phyloP scores from a whole-genome alignment of 2,888 invertebrate species.

The Tenthredo notha region DNA sequence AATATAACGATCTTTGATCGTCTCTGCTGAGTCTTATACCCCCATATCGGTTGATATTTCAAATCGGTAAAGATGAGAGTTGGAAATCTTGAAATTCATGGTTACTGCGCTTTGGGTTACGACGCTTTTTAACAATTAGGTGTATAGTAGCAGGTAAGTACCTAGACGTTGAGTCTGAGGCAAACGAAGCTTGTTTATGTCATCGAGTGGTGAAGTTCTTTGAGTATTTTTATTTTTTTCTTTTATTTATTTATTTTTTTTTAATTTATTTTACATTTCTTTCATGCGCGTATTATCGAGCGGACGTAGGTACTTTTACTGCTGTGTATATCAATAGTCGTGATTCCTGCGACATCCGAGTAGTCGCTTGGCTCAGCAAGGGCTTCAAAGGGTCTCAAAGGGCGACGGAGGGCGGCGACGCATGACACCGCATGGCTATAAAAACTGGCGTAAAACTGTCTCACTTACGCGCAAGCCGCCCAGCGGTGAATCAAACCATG shows the following conservation, averaged over 20 bases:
- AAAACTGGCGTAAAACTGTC: conserved; percentile 53
- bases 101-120: neutral
- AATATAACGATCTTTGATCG: neutral
- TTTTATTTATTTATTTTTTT: neutral
- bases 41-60: neutral
- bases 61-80: neutral
- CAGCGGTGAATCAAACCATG: conserved; percentile 46
- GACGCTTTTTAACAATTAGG: conserved; percentile 8
- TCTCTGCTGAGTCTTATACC: neutral
- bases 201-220: conserved; percentile 23
- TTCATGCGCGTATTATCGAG: conserved; percentile 41
- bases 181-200: conserved; percentile 32
- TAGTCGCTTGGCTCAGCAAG: conserved; percentile 10
- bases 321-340: conserved; percentile 51
- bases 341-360: conserved; percentile 47
- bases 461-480: conserved; percentile 50
- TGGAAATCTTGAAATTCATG: neutral
- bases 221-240: neutral
- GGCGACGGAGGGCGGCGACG: conserved; percentile 52
- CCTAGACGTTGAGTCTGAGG: neutral
- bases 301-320: conserved; percentile 39
- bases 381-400: conserved; percentile 15
- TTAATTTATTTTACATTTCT: conserved; percentile 9
- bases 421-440: conserved; percentile 46
- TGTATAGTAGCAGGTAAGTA: conserved; percentile 11